These are phyloP conservation scores for Catostylus mosaicus DNA, from an alignment of 30 jellyfish, hydroid and myxozoan species.

Conservation along the genomic window DNA sequence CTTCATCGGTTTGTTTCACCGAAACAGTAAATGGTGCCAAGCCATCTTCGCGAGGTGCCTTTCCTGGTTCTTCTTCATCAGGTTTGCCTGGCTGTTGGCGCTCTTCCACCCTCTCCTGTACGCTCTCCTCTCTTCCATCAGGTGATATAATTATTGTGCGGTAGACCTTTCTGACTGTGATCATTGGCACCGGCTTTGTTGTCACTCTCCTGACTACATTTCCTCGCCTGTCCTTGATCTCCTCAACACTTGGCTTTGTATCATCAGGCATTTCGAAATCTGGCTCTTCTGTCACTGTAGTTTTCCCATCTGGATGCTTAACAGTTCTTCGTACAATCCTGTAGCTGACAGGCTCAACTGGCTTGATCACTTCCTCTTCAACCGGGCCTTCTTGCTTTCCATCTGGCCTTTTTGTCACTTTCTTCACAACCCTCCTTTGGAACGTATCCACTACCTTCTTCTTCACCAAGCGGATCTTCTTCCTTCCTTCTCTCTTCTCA, in stretches of 20 bases:
- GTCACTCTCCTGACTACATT: slow-evolving; percentile 66
- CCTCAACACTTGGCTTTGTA: slow-evolving; percentile 77
- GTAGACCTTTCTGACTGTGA: slow-evolving; percentile 35
- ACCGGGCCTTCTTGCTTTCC: slow-evolving; percentile 62
- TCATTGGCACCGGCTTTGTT: slow-evolving; percentile 63
- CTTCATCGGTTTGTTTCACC: background rate
- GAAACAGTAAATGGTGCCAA: background rate
- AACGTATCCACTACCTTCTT: slow-evolving; percentile 70
- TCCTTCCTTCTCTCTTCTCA: slow-evolving; percentile 61
- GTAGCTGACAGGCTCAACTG: slow-evolving; percentile 61
- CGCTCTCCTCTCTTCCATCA: slow-evolving; percentile 46
- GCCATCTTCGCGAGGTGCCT: background rate
- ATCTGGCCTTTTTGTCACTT: slow-evolving; percentile 40
- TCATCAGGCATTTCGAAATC: slow-evolving; percentile 79
- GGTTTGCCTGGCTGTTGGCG: slow-evolving; percentile 23
- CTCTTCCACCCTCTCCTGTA: slow-evolving; percentile 39
- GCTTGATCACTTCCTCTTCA: slow-evolving; percentile 60
- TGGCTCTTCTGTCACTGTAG: slow-evolving; percentile 41
- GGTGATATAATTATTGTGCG: slow-evolving; percentile 37
- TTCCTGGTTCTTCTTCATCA: slow-evolving; percentile 42
- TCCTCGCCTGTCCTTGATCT: slow-evolving; percentile 71
- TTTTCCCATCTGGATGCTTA: slow-evolving; percentile 32
- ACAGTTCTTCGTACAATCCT: slow-evolving; percentile 49
- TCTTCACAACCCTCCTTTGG: slow-evolving; percentile 38
- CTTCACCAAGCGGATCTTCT: slow-evolving; percentile 49